A percentile compares a stretch with the other conserved stretches of the same genome.
These are phyloP conservation scores for Zaprionus vittiger DNA, from an alignment of 1,140 invertebrate genomes.

Conservation along the genomic window DNA sequence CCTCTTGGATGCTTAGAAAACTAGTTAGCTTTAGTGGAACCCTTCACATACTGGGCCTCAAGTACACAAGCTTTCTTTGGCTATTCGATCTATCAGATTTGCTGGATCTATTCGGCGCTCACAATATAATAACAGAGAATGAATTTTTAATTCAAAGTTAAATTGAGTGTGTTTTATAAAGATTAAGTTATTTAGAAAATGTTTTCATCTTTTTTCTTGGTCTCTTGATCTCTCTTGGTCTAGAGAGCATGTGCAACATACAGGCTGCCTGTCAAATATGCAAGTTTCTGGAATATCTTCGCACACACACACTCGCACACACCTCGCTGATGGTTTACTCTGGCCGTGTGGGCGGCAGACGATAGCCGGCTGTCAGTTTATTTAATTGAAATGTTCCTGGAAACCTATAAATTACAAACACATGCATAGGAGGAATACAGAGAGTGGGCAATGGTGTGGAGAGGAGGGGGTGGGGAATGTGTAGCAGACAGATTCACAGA, in stretches of 20 bases:
- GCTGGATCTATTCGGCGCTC: not conserved
- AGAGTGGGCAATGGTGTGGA: not conserved
- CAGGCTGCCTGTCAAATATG: slow-evolving; percentile 34
- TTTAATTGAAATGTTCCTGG: slow-evolving; percentile 76
- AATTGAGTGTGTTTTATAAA: not conserved
- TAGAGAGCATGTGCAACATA: slow-evolving; percentile 28
- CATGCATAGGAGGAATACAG: slow-evolving; percentile 41
- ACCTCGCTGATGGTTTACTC: slow-evolving; percentile 31
- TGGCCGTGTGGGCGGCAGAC: slow-evolving; percentile 18
- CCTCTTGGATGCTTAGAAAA: not conserved
- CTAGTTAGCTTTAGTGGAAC: not conserved
- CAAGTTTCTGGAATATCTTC: slow-evolving; percentile 28
- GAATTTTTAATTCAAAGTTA: too few relatives aligned
- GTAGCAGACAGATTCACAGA: slow-evolving; percentile 1
- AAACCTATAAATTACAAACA: slow-evolving; percentile 75
- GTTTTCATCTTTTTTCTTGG: too few relatives aligned
- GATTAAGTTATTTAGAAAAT: not conserved
- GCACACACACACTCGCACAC: not conserved
- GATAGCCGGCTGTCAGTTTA: slow-evolving; percentile 68
- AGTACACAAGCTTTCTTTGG: not conserved
- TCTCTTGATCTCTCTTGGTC: not conserved
- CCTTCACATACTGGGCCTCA: not conserved
- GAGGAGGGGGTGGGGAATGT: not conserved
- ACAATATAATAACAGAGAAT: not conserved
- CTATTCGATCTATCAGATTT: not conserved